Evolutionary conservation across 2,797 vertebrate genomes (phyloP), one percentile per base, ranked within the genome.

Genomic region (Cirrhinus molitorella): DNA sequence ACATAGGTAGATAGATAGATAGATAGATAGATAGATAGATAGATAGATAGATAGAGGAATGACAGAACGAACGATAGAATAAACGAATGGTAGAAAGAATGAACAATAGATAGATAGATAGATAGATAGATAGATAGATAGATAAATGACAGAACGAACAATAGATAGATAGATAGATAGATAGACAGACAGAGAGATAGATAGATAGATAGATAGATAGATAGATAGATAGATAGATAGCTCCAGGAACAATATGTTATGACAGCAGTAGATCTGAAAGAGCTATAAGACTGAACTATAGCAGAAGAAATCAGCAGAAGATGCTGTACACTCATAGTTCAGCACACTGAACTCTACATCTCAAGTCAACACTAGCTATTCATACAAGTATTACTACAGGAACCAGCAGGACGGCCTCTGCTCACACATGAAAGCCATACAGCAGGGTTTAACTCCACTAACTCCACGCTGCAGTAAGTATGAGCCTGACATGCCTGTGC

Each of bases 361-460:
- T 34, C 76, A 49, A 63, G 17, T 11, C 57, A 63, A 16, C 57
- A n/a, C 28, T 34, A 78, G 53, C 53, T 80, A 51, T 59, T 71
- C 4, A 57, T 19, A 40, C 47, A 59, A 57, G 66, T 13, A 45
- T 12, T 8, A 68, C 34, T 63, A 49, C 40, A 61, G 8, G 28
- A 34, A 51, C n/a, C 79, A 49, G 8, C 43, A 31, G 23, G 53
- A 61, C n/a, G 23, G 10, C n/a, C 6, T 80, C 49, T 1, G 23
- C 65, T 23, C 49, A 10, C 40, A 57, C 17, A 78, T 45, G 55
- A 14, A 63, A 45, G n/a, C 37, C 11, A 14, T 76, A 43, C 16
- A 76, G 74, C 37, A 61, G 55, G 74, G 55, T 61, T 76, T 61
- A 76, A 75, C 31, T 75, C 34, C 31, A 57, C 73, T 59, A 75